phyloP scores from a whole-genome alignment of 2,888 invertebrate species.

The Pogonocherus hispidulus region DNA sequence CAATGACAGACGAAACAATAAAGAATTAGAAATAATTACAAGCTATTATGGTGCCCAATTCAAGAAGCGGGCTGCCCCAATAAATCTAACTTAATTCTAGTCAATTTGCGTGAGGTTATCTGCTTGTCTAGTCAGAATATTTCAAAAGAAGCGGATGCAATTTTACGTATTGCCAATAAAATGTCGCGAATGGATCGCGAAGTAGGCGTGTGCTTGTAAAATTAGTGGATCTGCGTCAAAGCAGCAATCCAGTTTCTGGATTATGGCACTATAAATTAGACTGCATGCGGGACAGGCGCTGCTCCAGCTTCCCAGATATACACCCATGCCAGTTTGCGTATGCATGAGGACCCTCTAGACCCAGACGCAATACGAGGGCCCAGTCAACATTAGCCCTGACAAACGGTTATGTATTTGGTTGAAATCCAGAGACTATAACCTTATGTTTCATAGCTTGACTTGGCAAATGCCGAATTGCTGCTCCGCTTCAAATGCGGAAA shows the following conservation, averaged over 20 bases:
- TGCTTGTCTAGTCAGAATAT: conserved; percentile 59
- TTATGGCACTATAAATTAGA: conserved; percentile 61
- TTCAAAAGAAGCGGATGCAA: conserved; percentile 58
- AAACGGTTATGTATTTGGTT: conserved; percentile 70
- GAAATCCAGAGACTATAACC: conserved; percentile 68
- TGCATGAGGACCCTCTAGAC: conserved; percentile 56
- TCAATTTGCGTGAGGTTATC: conserved; percentile 55
- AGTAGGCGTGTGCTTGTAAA: conserved; percentile 61
- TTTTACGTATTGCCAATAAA: conserved; percentile 63
- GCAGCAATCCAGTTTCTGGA: conserved; percentile 54
- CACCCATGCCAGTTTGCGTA: conserved; percentile 39
- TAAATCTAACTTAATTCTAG: conserved; percentile 58
- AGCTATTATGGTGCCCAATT: conserved; percentile 25
- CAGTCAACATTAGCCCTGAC: conserved; percentile 66
- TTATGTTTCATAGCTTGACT: conserved; percentile 65
- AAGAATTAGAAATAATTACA: conserved; percentile 15
- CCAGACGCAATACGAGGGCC: conserved; percentile 48
- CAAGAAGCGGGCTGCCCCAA: conserved; percentile 6
- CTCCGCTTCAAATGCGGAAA: conserved; percentile 27
- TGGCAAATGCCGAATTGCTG: conserved; percentile 57
- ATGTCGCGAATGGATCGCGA: conserved; percentile 53
- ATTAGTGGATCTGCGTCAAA: conserved; percentile 57
- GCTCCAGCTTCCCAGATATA: conserved; percentile 35
- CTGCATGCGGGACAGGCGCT: conserved; percentile 36
- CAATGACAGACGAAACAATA: no score